These are phyloP conservation scores for Deroptyus accipitrinus DNA, from an alignment of 2,113 vertebrate species.

Conservation along the genomic window DNA sequence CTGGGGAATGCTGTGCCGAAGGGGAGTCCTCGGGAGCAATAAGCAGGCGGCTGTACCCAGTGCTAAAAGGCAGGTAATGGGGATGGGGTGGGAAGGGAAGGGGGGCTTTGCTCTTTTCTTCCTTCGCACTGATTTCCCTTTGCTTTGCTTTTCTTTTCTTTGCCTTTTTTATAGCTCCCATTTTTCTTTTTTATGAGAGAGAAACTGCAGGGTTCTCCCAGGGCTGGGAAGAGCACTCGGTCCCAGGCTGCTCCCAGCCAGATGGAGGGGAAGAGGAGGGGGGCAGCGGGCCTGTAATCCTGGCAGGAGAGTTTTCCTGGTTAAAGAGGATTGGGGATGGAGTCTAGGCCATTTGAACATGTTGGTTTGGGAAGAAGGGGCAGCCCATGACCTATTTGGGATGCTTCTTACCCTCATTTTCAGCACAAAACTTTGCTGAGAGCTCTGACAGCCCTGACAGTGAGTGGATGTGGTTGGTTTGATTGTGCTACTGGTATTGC, in stretches of 20 bases:
- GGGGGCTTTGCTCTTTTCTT: slow-evolving; percentile 52
- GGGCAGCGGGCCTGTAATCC: slow-evolving; percentile 13
- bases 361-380: background rate
- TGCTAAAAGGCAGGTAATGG: slow-evolving; percentile 9
- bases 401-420: background rate
- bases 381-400: background rate
- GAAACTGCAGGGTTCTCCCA: slow-evolving; percentile 54
- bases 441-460: background rate
- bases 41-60: background rate
- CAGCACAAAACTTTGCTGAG: background rate
- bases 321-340: slow-evolving; percentile 26
- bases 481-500: background rate
- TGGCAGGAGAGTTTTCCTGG: slow-evolving; percentile 25
- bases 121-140: slow-evolving; percentile 12
- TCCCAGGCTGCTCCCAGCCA: slow-evolving; percentile 62
- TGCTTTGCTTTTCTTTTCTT: slow-evolving; percentile 57
- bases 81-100: background rate
- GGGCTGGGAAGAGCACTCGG: slow-evolving; percentile 33
- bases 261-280: slow-evolving; percentile 55
- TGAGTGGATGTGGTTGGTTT: background rate
- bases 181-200: slow-evolving; percentile 68
- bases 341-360: background rate
- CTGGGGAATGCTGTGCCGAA: rapidly evolving
- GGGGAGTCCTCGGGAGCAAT: background rate
- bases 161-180: slow-evolving; percentile 59